Evolutionary conservation across 2,113 vertebrate species (phyloP), one percentile per base, ranked within the genome.

Genomic region (Myiagra hebetior): DNA sequence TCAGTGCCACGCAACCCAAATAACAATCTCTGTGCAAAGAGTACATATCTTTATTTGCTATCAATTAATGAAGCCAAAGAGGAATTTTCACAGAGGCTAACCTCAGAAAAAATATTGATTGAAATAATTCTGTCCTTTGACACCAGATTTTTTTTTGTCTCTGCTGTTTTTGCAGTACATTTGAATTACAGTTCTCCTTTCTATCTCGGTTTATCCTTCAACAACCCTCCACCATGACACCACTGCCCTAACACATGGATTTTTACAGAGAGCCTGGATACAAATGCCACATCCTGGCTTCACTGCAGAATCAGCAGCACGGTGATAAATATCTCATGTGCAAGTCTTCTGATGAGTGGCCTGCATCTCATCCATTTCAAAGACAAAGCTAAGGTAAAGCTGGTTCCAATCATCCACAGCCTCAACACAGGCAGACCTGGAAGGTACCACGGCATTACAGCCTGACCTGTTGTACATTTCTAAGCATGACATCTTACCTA

Each of bases 101-200:
- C 62, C 44, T 82, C 69, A 86, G 65, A 89, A 77, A 85, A 93
- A 96, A 94, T 63, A 93, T 22, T 86, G 62, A 84, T 69, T 57
- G 86, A 91, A 93, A 62, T 35, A 93, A 68, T 52, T 57, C 63
- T 39, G 60, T 63, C 67, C 67, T 87, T 87, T 67, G 75, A 77
- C 41, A 91, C 55, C 37, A 78, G 44, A 30, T 81, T 78, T 50
- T 46, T 46, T 68, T 83, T 37, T 37, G 9, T 47, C 46, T 79
- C 63, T 76, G 63, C n/a, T 88, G 41, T 52, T 75, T 79, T 89
- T 81, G 72, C 15, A 79, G 33, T 30, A 49, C 31, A 21, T 63
- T 41, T 92, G 55, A 86, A 84, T 46, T 68, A 75, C 39, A 91
- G 56, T 2, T 37, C 41, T 50, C 46, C 30, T 76, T 87, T 57